These are phyloP conservation scores for Chrysogorgia sp. DNA, from an alignment of 92 coral and sea anemone genomes.

Conservation along the genomic window DNA sequence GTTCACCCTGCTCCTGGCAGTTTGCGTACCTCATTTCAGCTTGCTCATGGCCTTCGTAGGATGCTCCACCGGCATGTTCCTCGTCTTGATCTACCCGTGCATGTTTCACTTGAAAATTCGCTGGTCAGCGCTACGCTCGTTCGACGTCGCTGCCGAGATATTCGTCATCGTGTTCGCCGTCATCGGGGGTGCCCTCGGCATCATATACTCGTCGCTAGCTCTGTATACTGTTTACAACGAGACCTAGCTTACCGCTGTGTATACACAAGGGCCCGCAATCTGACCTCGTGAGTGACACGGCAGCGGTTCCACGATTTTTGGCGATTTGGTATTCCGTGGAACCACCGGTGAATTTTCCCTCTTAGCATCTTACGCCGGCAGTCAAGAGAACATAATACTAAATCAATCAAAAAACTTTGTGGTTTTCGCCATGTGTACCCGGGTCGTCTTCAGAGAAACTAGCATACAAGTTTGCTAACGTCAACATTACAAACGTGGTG, in stretches of 20 bases:
- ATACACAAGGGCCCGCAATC: not conserved
- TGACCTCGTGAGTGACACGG: too few species aligned
- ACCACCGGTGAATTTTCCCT: too few species aligned
- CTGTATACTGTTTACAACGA: constrained; percentile 62
- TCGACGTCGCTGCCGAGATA: constrained; percentile 50
- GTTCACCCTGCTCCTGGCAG: constrained; percentile 54
- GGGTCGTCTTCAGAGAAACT: too few species aligned
- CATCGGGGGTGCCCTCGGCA: constrained; percentile 54
- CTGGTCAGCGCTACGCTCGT: constrained; percentile 26
- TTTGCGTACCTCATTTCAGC: constrained; percentile 64
- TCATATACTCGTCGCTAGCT: constrained; percentile 55
- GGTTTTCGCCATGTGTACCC: too few species aligned
- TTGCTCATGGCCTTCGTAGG: constrained; percentile 65
- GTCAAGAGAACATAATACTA: too few species aligned
- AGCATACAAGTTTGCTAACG: too few species aligned
- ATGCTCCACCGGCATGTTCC: constrained; percentile 59
- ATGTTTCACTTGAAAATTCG: constrained; percentile 57
- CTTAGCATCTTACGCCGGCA: too few species aligned
- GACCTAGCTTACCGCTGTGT: constrained; percentile 23
- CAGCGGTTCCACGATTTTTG: too few species aligned
- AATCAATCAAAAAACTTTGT: too few species aligned
- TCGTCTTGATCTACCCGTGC: constrained; percentile 61
- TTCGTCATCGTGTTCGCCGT: constrained; percentile 57
- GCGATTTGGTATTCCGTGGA: too few species aligned
- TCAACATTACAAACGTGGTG: too few species aligned